Conservation (phyloP, 2,888 invertebrate species). For the Dendrolimus houi region DNA sequence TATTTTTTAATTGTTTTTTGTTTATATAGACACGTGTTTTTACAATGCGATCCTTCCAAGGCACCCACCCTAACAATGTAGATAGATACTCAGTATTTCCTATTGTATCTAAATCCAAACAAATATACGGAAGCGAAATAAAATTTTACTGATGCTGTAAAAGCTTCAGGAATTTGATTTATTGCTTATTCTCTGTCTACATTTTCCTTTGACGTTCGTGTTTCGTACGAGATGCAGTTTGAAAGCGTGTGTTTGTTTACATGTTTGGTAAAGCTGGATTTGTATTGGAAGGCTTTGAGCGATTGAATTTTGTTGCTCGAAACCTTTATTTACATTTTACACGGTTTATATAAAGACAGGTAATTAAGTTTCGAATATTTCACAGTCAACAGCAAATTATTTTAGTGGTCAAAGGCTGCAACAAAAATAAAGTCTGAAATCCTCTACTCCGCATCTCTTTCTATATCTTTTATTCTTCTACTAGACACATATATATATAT, state of each 20-base stretch:
- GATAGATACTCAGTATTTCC: neutral
- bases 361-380: no score
- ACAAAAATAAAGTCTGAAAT: no score
- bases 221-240: constrained; percentile 7
- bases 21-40: no score
- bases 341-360: no score
- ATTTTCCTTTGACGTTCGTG: constrained; percentile 14
- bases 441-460: no score
- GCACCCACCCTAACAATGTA: neutral
- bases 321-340: no score
- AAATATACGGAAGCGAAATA: neutral
- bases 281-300: constrained; percentile 3
- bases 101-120: neutral
- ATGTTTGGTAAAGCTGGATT: constrained; percentile 2
- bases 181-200: constrained; percentile 14
- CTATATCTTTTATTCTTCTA: no score
- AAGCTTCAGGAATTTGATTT: constrained; percentile 18
- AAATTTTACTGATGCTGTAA: constrained; percentile 4
- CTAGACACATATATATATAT: no score
- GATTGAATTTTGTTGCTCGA: neutral
- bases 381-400: no score
- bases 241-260: constrained; percentile 4
- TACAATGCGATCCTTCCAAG: no score
- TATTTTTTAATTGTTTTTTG: no score
- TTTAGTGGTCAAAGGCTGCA: no score